A percentile compares a stretch with the other conserved stretches of the same genome.
phyloP scores from a whole-genome alignment of 2,888 invertebrate species.

The Matsumyia berberina region DNA sequence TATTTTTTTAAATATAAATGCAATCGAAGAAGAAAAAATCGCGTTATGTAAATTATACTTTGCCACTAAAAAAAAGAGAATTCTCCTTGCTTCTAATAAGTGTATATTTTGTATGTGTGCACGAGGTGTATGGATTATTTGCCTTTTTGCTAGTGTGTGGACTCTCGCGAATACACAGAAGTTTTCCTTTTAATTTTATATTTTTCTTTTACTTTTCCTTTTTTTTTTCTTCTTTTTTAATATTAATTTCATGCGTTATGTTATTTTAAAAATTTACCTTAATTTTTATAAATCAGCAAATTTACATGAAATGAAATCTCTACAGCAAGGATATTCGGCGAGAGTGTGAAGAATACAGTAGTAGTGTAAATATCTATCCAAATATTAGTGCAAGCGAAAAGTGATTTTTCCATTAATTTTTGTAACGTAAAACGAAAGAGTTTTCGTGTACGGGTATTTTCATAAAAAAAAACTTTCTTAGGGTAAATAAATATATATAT shows the following conservation, averaged over 20 bases:
- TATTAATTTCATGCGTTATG: slow-evolving; percentile 12
- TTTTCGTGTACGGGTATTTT: slow-evolving; percentile 36
- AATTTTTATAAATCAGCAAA: neutral
- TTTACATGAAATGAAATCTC: neutral
- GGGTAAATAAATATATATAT: slow-evolving; percentile 12
- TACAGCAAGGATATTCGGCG: slow-evolving; percentile 8
- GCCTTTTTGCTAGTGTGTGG: slow-evolving; percentile 62
- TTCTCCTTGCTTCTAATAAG: slow-evolving; percentile 63
- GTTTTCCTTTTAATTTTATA: slow-evolving; percentile 45
- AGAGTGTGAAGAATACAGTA: slow-evolving; percentile 1
- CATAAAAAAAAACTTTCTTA: slow-evolving; percentile 19
- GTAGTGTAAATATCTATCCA: slow-evolving; percentile 30
- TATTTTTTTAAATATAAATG: slow-evolving; percentile 22
- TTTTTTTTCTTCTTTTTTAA: slow-evolving; percentile 20
- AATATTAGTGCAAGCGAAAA: slow-evolving; percentile 32
- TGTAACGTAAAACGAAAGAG: slow-evolving; percentile 8
- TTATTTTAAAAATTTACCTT: slow-evolving; percentile 10
- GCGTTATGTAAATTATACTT: slow-evolving; percentile 72
- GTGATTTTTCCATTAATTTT: slow-evolving; percentile 19
- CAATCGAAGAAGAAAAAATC: slow-evolving; percentile 53
- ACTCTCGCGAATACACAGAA: slow-evolving; percentile 53
- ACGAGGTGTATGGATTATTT: slow-evolving; percentile 68
- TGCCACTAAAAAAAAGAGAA: slow-evolving; percentile 50
- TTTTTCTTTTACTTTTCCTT: slow-evolving; percentile 34
- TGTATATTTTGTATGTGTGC: slow-evolving; percentile 47